These are phyloP conservation scores for Heliconius himera DNA, from an alignment of 1,140 invertebrate genomes.

Conservation along the genomic window DNA sequence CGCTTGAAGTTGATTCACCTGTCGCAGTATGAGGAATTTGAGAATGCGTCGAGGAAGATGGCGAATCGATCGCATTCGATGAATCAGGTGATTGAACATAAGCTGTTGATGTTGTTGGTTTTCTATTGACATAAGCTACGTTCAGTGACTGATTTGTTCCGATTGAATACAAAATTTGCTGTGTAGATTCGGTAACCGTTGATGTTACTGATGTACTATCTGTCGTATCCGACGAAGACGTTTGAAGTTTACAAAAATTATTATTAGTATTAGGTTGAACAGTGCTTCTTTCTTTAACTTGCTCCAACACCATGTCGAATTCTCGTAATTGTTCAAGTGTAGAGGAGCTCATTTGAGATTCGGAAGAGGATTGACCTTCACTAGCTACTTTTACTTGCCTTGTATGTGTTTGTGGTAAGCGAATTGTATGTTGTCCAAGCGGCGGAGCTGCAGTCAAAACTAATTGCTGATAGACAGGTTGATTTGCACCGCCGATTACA, in stretches of 20 bases:
- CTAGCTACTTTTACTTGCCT: slow-evolving; percentile 60
- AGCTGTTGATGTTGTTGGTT: slow-evolving; percentile 61
- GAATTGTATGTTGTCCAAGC: slow-evolving; percentile 74
- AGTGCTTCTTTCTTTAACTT: slow-evolving; percentile 88
- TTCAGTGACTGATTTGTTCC: slow-evolving; percentile 74
- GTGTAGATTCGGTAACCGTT: slow-evolving; percentile 56
- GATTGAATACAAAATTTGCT: slow-evolving; percentile 76
- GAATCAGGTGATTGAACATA: slow-evolving; percentile 72
- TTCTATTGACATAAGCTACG: slow-evolving; percentile 76
- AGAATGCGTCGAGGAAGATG: slow-evolving; percentile 63
- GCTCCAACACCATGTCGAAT: slow-evolving; percentile 91
- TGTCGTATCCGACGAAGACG: slow-evolving; percentile 53
- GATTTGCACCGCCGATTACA: slow-evolving; percentile 79
- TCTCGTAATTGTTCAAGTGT: slow-evolving; percentile 90
- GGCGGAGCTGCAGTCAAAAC: slow-evolving; percentile 76
- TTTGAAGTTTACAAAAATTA: slow-evolving; percentile 53
- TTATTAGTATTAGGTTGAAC: slow-evolving; percentile 74
- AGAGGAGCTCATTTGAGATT: slow-evolving; percentile 81
- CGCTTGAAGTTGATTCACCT: slow-evolving; percentile 78
- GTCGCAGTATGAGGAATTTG: slow-evolving; percentile 66
- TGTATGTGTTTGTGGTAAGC: slow-evolving; percentile 70
- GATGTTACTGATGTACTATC: slow-evolving; percentile 52
- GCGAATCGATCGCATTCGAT: slow-evolving; percentile 68
- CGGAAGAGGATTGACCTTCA: slow-evolving; percentile 64
- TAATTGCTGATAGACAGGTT: slow-evolving; percentile 78